Conservation (phyloP, 2,797 vertebrate species). For the Orestias chungarensis region DNA sequence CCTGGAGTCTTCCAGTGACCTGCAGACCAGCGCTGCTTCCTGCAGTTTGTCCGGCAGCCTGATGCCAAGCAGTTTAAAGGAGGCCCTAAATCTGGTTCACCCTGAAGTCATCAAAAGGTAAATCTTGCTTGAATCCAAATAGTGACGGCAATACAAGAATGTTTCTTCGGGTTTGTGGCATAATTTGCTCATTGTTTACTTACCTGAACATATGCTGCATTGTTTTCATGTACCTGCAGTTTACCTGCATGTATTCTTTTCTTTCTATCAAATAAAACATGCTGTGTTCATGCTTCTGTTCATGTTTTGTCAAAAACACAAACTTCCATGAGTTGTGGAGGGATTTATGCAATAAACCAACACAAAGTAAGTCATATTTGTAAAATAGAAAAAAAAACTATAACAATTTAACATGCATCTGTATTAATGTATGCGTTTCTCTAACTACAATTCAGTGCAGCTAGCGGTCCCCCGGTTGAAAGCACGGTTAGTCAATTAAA, state of each 20-base stretch:
- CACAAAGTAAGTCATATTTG: not conserved
- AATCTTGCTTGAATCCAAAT: not conserved
- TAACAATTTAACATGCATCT: too few species aligned
- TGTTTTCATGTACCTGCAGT: not conserved
- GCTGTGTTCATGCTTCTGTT: not conserved
- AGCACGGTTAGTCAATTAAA: too few species aligned
- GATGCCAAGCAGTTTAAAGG: conserved; percentile 44
- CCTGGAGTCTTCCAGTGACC: conserved; percentile 68
- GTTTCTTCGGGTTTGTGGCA: not conserved
- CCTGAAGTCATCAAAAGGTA: conserved; percentile 77
- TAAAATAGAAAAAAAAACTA: not conserved
- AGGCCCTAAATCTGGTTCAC: conserved; percentile 75
- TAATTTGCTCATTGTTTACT: not conserved
- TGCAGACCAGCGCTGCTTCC: conserved; percentile 73
- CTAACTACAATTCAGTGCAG: not conserved
- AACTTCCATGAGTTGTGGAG: not conserved
- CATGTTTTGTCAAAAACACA: not conserved
- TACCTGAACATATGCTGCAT: not conserved
- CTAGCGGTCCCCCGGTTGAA: too few species aligned
- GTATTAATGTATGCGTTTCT: too few species aligned
- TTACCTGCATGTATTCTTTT: not conserved
- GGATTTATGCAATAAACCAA: not conserved
- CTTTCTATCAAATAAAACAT: not conserved
- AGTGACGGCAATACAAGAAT: not conserved
- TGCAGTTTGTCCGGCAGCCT: conserved; percentile 50